These are phyloP conservation scores for Hydropsyche tenuis DNA, from an alignment of 1,140 invertebrate genomes.

Conservation along the genomic window DNA sequence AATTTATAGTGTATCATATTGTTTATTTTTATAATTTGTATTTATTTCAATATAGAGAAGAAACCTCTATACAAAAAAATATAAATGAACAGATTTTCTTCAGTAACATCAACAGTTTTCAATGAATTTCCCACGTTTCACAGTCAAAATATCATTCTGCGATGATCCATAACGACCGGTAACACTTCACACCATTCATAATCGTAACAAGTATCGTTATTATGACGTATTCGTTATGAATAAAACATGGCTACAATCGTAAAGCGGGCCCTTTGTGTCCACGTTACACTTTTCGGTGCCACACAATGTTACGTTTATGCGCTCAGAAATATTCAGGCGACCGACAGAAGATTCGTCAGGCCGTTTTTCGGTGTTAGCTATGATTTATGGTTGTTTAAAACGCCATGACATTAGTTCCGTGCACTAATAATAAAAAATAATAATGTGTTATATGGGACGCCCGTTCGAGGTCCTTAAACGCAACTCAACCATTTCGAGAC, in stretches of 20 bases:
- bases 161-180: not conserved
- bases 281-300: constrained; percentile 1
- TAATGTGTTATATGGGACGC: constrained; percentile 33
- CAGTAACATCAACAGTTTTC: no score
- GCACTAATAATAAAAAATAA: constrained; percentile 39
- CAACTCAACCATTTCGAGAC: constrained; percentile 32
- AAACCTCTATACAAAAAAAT: no score
- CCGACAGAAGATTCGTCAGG: constrained; percentile 14
- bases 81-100: no score
- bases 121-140: no score
- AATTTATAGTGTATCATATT: not conserved
- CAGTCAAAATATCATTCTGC: not conserved
- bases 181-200: no score
- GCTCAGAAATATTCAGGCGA: not conserved
- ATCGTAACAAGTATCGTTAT: no score
- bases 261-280: constrained; percentile 23
- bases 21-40: not conserved
- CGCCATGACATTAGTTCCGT: constrained; percentile 48
- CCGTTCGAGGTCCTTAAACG: constrained; percentile 28
- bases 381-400: constrained; percentile 47
- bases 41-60: no score
- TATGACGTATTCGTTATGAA: constrained; percentile 19
- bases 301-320: constrained; percentile 18
- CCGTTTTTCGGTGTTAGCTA: not conserved
- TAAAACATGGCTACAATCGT: constrained; percentile 15